Percentiles rank a stretch among this genome's conserved stretches.
Evolutionary conservation across 2,797 vertebrate species (phyloP).

Genomic region (Oreortyx pictus): DNA sequence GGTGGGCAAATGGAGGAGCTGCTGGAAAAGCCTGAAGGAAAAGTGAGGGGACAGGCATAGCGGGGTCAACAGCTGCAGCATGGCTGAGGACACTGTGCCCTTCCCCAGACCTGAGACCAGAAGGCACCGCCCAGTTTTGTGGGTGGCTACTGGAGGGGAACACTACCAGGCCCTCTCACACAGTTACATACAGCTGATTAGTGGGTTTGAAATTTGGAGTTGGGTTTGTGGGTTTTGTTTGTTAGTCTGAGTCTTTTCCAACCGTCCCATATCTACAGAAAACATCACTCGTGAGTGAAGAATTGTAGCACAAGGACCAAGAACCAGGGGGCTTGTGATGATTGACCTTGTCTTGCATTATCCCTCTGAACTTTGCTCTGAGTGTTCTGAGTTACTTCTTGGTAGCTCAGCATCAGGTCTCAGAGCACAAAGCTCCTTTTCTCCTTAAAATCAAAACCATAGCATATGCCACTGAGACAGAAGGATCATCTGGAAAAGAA

Average conservation of each 20-base stretch:
- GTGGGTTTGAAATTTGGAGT: background rate
- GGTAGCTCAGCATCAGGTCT: background rate
- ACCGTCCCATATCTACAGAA: background rate
- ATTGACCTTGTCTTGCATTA: background rate
- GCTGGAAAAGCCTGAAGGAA: background rate
- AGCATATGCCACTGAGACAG: background rate
- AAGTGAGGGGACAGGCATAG: background rate
- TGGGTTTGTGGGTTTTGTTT: background rate
- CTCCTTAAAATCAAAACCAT: background rate
- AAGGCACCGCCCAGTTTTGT: background rate
- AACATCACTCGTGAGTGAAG: background rate
- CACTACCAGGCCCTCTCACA: background rate
- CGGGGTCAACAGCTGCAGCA: accelerated
- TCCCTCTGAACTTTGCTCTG: background rate
- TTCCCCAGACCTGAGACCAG: background rate
- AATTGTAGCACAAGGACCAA: background rate
- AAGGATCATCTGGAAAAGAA: background rate
- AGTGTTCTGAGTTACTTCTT: background rate
- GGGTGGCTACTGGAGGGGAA: background rate
- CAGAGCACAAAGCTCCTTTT: background rate
- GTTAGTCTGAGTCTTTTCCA: background rate
- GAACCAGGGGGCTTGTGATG: background rate
- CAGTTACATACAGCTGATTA: background rate
- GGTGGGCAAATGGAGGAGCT: background rate
- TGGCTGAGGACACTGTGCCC: background rate